Evolutionary conservation across 2,113 vertebrate species (phyloP).

Genomic region (Oryctolagus cuniculus): mOryCun1.1 NC_091436.1:96629501-96630000

Average conservation of each 20-base stretch:
- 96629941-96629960: background rate
- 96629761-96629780: background rate
- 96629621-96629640: too few species aligned
- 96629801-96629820: background rate
- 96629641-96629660: too few species aligned
- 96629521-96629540: background rate
- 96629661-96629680: too few species aligned
- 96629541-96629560: background rate
- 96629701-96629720: too few species aligned
- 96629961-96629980: background rate
- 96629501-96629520: background rate
- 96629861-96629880: background rate
- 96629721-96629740: background rate
- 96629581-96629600: too few species aligned
- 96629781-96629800: background rate
- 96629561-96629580: background rate
- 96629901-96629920: background rate
- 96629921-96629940: background rate
- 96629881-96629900: background rate
- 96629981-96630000: background rate
- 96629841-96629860: slow-evolving; percentile 29
- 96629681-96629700: too few species aligned
- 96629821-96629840: background rate
- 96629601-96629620: too few species aligned
- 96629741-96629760: background rate